These are phyloP conservation scores for Eristalis pertinax DNA, from an alignment of 2,888 invertebrate genomes.

Conservation along the genomic window DNA sequence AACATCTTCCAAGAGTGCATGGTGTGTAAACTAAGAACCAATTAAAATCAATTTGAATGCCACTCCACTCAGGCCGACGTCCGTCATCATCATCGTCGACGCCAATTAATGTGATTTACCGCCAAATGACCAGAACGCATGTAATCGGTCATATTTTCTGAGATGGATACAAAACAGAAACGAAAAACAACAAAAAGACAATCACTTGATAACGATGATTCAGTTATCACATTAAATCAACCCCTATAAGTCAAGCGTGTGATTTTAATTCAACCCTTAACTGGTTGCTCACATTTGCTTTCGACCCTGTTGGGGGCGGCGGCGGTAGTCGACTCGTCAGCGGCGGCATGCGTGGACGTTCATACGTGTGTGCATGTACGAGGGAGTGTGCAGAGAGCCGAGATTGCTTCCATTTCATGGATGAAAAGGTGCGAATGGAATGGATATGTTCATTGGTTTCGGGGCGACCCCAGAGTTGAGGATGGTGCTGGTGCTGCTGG, in stretches of 20 bases:
- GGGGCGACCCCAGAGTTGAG: not conserved
- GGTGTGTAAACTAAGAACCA: not conserved
- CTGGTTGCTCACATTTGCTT: conserved; percentile 73
- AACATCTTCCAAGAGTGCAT: not conserved
- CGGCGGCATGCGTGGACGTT: not conserved
- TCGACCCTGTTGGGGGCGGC: conserved; percentile 10
- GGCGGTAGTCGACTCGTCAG: not conserved
- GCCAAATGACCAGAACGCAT: not conserved
- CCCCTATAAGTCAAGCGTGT: conserved; percentile 72
- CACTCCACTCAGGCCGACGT: not conserved
- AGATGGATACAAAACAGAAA: conserved; percentile 1
- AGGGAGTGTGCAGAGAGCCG: conserved; percentile 32
- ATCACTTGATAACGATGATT: conserved; percentile 72
- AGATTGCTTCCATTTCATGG: conserved; percentile 71
- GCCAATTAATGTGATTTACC: not conserved
- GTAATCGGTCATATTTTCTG: conserved; percentile 29
- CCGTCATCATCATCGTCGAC: not conserved
- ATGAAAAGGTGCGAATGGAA: conserved; percentile 71
- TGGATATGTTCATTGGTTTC: conserved; percentile 71
- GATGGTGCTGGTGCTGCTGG: not conserved
- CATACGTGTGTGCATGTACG: not conserved
- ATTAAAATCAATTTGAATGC: not conserved
- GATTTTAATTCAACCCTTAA: conserved; percentile 73
- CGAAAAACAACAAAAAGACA: conserved; percentile 39
- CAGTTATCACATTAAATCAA: conserved; percentile 72